These are phyloP conservation scores for Spilarctia lutea DNA, from an alignment of 2,888 invertebrate species.

Conservation along the genomic window DNA sequence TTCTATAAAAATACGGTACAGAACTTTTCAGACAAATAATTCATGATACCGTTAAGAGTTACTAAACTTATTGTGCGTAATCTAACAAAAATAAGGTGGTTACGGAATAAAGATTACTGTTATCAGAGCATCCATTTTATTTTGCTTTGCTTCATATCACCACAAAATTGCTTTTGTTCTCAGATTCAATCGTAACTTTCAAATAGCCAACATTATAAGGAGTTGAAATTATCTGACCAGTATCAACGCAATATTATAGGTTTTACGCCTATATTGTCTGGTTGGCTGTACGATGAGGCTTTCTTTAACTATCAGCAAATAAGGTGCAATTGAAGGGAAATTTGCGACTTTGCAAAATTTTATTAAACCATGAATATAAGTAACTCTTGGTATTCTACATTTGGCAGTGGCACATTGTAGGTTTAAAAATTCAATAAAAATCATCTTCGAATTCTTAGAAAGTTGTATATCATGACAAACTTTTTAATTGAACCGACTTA, in stretches of 20 bases:
- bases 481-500: no score
- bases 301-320: slow-evolving; percentile 46
- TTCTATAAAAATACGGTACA: slow-evolving; percentile 28
- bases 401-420: no score
- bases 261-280: slow-evolving; percentile 57
- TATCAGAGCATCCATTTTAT: slow-evolving; percentile 47
- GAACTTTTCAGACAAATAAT: slow-evolving; percentile 41
- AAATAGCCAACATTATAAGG: slow-evolving; percentile 35
- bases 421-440: not conserved
- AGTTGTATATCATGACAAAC: no score
- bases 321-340: slow-evolving; percentile 35
- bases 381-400: no score
- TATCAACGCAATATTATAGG: slow-evolving; percentile 57
- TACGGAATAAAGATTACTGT: slow-evolving; percentile 46
- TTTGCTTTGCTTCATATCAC: slow-evolving; percentile 43
- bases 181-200: slow-evolving; percentile 40
- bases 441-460: no score
- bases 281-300: slow-evolving; percentile 64
- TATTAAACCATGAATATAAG: not conserved
- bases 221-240: slow-evolving; percentile 46
- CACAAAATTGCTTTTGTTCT: slow-evolving; percentile 51
- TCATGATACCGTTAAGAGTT: slow-evolving; percentile 44
- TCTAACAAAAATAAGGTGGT: slow-evolving; percentile 47
- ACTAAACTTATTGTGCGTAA: slow-evolving; percentile 48
- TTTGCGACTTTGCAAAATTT: slow-evolving; percentile 26